These are phyloP conservation scores for Enteromius paludinosus DNA, from an alignment of 2,797 vertebrate genomes.

Conservation along the genomic window DNA sequence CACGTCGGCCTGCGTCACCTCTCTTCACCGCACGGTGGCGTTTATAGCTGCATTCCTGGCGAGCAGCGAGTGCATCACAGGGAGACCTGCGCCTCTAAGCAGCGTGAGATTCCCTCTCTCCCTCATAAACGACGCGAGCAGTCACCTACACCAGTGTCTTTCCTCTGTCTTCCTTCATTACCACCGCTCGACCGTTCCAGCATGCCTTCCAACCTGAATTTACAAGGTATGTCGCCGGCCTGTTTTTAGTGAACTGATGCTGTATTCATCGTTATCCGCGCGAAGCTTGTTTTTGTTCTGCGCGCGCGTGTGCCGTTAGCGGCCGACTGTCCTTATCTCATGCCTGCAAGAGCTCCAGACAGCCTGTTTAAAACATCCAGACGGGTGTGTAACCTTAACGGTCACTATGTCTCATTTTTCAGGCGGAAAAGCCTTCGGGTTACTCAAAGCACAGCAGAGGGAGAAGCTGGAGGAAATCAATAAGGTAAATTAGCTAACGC, in stretches of 20 bases:
- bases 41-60: slow-evolving; percentile 15
- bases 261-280: neutral
- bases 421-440: slow-evolving; percentile 90
- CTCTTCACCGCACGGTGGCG: slow-evolving; percentile 52
- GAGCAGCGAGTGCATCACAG: slow-evolving; percentile 28
- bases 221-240: slow-evolving; percentile 72
- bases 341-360: slow-evolving; percentile 38
- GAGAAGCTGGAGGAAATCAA: slow-evolving; percentile 87
- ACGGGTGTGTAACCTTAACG: neutral
- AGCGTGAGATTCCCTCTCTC: slow-evolving; percentile 37
- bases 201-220: slow-evolving; percentile 78
- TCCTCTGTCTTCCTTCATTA: slow-evolving; percentile 3
- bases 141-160: neutral
- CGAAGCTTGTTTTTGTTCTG: slow-evolving; percentile 13
- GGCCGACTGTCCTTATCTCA: slow-evolving; percentile 31
- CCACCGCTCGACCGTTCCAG: slow-evolving; percentile 53
- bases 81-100: slow-evolving; percentile 8
- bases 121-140: slow-evolving; percentile 27
- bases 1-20: neutral
- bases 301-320: slow-evolving; percentile 3
- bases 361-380: neutral
- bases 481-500: slow-evolving; percentile 76
- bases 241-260: neutral
- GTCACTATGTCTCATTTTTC: slow-evolving; percentile 21
- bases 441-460: slow-evolving; percentile 86